Evolutionary conservation across 1,140 invertebrate genomes (phyloP).

Genomic region (Branchinecta lindahli): DNA sequence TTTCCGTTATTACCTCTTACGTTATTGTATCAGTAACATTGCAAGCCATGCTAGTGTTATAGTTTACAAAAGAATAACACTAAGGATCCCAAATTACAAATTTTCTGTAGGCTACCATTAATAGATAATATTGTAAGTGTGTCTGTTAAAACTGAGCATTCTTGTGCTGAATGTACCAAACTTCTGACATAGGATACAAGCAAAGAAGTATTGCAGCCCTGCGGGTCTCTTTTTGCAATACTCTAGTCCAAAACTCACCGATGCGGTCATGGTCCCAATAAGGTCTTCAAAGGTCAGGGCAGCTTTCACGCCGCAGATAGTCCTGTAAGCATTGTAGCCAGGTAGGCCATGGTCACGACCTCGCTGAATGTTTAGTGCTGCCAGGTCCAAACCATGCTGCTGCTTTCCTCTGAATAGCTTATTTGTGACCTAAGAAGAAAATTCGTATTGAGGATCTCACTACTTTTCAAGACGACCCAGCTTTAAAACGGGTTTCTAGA

Average conservation of each 20-base stretch:
- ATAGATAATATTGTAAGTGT: too few species aligned
- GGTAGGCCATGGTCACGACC: constrained; percentile 76
- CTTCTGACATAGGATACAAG: neutral
- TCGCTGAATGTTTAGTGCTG: constrained; percentile 68
- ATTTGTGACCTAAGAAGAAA: too few species aligned
- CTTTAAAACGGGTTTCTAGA: constrained; percentile 20
- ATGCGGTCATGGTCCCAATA: constrained; percentile 46
- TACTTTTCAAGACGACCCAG: too few species aligned
- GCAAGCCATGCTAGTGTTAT: neutral
- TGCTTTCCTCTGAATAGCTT: constrained; percentile 28
- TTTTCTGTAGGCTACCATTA: neutral
- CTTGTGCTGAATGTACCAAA: neutral
- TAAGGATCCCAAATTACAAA: neutral
- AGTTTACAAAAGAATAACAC: too few species aligned
- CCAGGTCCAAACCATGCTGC: constrained; percentile 55
- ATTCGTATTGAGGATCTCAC: too few species aligned
- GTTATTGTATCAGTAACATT: neutral
- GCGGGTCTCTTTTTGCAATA: neutral
- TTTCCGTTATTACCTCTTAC: neutral
- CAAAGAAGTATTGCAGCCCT: neutral
- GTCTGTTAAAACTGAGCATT: too few species aligned
- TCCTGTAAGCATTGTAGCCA: constrained; percentile 60
- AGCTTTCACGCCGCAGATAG: constrained; percentile 56
- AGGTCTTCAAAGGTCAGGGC: constrained; percentile 57
- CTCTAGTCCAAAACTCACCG: constrained; percentile 35